A percentile compares a stretch with the other conserved stretches of the same genome.
phyloP scores from a whole-genome alignment of 2,797 vertebrate genomes.

The Oreochromis grahami region DNA sequence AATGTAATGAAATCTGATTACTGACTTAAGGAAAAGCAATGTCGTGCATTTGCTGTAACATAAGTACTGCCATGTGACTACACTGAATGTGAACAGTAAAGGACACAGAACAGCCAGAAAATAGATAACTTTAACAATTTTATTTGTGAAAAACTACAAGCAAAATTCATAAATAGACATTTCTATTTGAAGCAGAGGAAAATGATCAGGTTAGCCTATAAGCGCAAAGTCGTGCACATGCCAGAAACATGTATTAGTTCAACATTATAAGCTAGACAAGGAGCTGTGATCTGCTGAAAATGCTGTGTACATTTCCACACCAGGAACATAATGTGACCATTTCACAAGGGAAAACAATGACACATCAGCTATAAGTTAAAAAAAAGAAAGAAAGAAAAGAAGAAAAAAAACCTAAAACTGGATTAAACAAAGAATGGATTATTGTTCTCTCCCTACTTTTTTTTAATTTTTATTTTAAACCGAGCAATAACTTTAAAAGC shows the following conservation, averaged over 20 bases:
- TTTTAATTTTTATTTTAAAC: conserved; percentile 64
- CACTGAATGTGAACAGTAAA: not conserved
- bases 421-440: conserved; percentile 65
- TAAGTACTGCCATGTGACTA: not conserved
- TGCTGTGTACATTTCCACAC: conserved; percentile 93
- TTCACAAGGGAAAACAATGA: conserved; percentile 96
- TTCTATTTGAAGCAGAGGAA: conserved; percentile 98
- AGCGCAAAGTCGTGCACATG: conserved; percentile 99
- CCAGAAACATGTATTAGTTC: conserved; percentile 97
- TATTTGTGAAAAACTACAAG: conserved; percentile 99
- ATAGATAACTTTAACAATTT: conserved; percentile 95
- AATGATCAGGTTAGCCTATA: conserved; percentile 95
- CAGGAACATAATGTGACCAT: conserved; percentile 92
- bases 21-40: not conserved
- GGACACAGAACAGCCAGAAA: conserved; percentile 65
- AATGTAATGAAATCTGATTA: not conserved
- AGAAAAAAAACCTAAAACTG: conserved; percentile 56
- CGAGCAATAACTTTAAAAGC: conserved; percentile 89
- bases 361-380: conserved; percentile 85
- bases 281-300: conserved; percentile 93
- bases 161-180: conserved; percentile 99
- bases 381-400: conserved; percentile 53
- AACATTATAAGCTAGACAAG: conserved; percentile 97
- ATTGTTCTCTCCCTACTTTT: conserved; percentile 80
- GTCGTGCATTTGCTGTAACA: not conserved